Evolutionary conservation across 2,888 invertebrate species (phyloP), one percentile per base, ranked within the genome.

Genomic region (Muschampia plurimacula): DNA sequence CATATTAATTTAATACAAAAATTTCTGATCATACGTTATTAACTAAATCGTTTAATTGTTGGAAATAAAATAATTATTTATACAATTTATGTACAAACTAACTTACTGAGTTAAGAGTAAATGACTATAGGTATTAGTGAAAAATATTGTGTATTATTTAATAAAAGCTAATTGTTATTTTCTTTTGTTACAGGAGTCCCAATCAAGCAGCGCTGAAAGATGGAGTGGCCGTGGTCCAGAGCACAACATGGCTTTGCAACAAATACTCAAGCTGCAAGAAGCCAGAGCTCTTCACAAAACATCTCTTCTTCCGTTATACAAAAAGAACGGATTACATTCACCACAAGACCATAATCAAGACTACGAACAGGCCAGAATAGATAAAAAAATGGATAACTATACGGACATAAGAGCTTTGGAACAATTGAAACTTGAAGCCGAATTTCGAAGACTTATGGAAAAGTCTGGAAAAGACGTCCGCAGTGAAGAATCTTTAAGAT

Each of bases 161-260:
- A 46, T 28, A 22, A 41, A 22, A 46, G 49, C 13, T 63, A 22
- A 71, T 60, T 44, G 22, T 15, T 69, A 13, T 79, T 82, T 81
- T 80, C 9, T 80, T n/a, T 92, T 93, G 89, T 95, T 95, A 5
- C 95, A 98, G 98, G 97, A 98, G 95, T 96, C 96, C 82, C 96
- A 97, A 91, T 97, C 97, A 82, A 96, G 96, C 89, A 96, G 97
- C 85, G 95, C 98, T 91, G 98, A 98, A 95, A 96, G 97, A 95
- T 98, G 98, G 98, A 96, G 96, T 84, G 97, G 98, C 86, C 97
- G 97, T 87, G 97, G 97, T 82, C 97, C 98, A 88, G 98, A 98
- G 93, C 98, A 98, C 95, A 97, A 97, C 86, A 95, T 98, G 93
- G 98, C 98, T 80, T 95, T 98, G 79, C 98, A 98, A 89, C 98